Percentiles rank a stretch among this genome's conserved stretches.
Evolutionary conservation across 2,797 vertebrate species (phyloP).

Genomic region (Austrolebias charrua): DNA sequence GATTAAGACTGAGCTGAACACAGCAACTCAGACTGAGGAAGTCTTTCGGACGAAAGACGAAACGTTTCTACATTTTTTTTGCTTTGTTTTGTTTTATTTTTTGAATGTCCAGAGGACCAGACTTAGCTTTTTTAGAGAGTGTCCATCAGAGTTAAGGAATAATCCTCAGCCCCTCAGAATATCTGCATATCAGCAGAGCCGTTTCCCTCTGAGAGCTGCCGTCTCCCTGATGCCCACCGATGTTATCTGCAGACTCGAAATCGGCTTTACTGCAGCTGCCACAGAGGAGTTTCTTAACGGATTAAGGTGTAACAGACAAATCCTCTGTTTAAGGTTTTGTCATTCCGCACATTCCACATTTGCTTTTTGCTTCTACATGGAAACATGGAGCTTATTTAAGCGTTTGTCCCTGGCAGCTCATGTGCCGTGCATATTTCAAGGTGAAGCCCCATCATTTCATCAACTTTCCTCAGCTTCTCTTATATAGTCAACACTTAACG

Average conservation of each 20-base stretch:
- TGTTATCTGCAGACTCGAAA: constrained; percentile 70
- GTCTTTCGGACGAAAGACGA: no score
- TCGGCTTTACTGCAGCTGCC: constrained; percentile 71
- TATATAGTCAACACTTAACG: constrained; percentile 56
- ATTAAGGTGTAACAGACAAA: constrained; percentile 79
- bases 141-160: constrained; percentile 56
- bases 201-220: constrained; percentile 56
- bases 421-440: constrained; percentile 34
- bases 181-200: constrained; percentile 66
- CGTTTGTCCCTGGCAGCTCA: constrained; percentile 55
- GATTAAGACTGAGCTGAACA: no score
- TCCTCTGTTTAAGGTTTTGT: constrained; percentile 67
- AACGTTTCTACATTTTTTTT: no score
- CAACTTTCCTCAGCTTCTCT: not conserved
- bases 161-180: constrained; percentile 63
- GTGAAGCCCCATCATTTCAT: constrained; percentile 35
- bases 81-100: no score
- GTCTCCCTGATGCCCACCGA: constrained; percentile 60
- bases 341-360: constrained; percentile 56
- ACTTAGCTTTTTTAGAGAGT: no score
- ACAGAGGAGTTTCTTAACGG: constrained; percentile 73
- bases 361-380: constrained; percentile 31
- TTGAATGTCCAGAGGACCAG: no score
- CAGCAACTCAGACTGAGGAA: no score
- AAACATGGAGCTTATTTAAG: constrained; percentile 59